These are phyloP conservation scores for Chaetura pelagica DNA, from an alignment of 2,113 vertebrate species.

Conservation along the genomic window DNA sequence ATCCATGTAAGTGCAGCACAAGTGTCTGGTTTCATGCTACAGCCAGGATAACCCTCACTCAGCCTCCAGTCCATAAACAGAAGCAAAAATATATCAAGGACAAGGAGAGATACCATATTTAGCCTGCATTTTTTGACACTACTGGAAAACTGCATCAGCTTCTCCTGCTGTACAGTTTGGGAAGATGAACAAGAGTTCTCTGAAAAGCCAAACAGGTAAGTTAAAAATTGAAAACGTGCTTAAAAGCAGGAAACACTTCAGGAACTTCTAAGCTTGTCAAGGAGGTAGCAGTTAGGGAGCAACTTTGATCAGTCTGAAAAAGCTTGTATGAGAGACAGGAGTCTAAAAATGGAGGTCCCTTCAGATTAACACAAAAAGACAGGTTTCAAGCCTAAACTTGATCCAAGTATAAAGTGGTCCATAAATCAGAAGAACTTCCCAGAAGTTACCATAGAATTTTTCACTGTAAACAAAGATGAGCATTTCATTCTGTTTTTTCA, in stretches of 20 bases:
- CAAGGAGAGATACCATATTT: background rate
- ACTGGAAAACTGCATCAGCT: background rate
- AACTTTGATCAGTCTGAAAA: background rate
- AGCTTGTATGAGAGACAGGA: background rate
- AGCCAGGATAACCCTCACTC: background rate
- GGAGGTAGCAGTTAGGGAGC: background rate
- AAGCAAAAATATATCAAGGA: background rate
- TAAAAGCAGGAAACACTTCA: background rate
- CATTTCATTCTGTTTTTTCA: background rate
- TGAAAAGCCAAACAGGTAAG: background rate
- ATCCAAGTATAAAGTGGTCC: background rate
- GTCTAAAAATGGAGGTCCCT: background rate
- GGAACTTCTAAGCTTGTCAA: background rate
- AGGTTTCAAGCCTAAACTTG: background rate
- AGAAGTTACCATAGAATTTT: background rate
- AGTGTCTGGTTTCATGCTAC: background rate
- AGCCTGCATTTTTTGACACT: background rate
- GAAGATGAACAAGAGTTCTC: rapidly evolving
- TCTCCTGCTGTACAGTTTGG: background rate
- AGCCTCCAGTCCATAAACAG: background rate
- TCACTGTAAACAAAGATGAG: background rate
- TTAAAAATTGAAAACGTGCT: background rate
- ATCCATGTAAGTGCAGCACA: background rate
- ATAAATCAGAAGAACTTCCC: background rate
- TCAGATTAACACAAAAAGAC: background rate